phyloP scores from a whole-genome alignment of 1,140 invertebrate species.

The Zelostemma sp. region DNA sequence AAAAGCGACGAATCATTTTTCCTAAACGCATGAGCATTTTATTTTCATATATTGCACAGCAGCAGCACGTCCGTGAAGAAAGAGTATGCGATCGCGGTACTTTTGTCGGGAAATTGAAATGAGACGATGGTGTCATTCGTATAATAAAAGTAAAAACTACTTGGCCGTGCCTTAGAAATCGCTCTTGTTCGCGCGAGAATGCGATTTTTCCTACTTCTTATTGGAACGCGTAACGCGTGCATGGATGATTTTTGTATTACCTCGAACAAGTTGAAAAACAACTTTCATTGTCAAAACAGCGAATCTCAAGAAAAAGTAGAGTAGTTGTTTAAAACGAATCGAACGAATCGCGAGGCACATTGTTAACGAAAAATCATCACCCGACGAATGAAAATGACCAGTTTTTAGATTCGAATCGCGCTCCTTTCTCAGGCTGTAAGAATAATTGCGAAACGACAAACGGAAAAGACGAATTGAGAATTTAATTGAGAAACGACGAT shows the following conservation, averaged over 20 bases:
- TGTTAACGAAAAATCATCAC: too few relatives aligned
- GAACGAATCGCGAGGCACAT: too few relatives aligned
- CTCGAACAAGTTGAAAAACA: too few relatives aligned
- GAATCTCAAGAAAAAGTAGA: too few relatives aligned
- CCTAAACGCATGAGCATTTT: constrained; percentile 40
- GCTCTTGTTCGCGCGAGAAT: constrained; percentile 21
- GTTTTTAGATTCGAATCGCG: neutral
- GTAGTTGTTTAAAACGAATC: too few relatives aligned
- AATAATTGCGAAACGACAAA: constrained; percentile 7
- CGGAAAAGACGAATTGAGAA: constrained; percentile 10
- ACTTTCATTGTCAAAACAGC: too few relatives aligned
- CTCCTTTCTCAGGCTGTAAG: constrained; percentile 10
- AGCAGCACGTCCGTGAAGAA: constrained; percentile 32
- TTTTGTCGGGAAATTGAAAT: neutral
- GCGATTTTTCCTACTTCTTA: constrained; percentile 13
- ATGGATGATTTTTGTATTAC: too few relatives aligned
- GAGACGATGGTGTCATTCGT: too few relatives aligned
- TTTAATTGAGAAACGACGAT: constrained; percentile 16
- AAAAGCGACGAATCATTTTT: constrained; percentile 24
- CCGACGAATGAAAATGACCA: too few relatives aligned
- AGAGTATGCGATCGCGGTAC: neutral
- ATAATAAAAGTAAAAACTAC: too few relatives aligned
- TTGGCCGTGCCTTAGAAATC: constrained; percentile 38
- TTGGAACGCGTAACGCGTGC: too few relatives aligned
- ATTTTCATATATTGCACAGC: constrained; percentile 37